Evolutionary conservation across 2,888 invertebrate genomes (phyloP), one percentile per base, ranked within the genome.

Genomic region (Scaptomyza caliginosa): DNA sequence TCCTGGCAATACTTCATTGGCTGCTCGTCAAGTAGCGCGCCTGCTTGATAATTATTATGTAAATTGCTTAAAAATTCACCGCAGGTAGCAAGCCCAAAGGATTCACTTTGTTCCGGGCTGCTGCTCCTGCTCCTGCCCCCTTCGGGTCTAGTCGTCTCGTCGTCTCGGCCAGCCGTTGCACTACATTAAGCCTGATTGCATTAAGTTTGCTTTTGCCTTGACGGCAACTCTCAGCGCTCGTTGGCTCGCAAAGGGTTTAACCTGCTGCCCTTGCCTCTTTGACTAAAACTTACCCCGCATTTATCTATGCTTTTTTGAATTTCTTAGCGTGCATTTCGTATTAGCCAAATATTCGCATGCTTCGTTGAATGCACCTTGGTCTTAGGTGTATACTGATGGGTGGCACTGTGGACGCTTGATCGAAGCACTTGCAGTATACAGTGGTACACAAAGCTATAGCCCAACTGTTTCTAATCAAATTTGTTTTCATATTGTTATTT

Each of bases 271-370:
- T 4, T 4, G 4, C 4, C 7, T 8, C 8, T 8, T 8, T 16
- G 13, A 7, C 2, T 16, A 13, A 5, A 32, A 4, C 11, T 28
- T 32, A 8, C 17, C 2, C 17, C 7, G 63, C 66, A 60, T 84
- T 67, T 84, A 78, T 77, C 82, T 82, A 78, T 86, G 81, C 75
- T 84, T 82, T 82, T 84, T 54, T 66, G 67, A 72, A 81, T 86
- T 85, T 82, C 81, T 85, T 75, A 64, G 82, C 85, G 68, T 64
- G 76, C 87, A 81, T 86, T 82, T 62, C 63, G 65, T 82, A 82
- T 86, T 86, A 86, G 87, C 87, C 79, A 81, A 81, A 86, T 86
- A 78, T 81, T 78, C 72, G 82, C 87, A 82, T 78, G 85, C 79
- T 82, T 68, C 82, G 72, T 55, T 72, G 85, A 32, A 67, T 77